Evolutionary conservation across 1,140 invertebrate genomes (phyloP).

Genomic region (Papilio aristodemus): DNA sequence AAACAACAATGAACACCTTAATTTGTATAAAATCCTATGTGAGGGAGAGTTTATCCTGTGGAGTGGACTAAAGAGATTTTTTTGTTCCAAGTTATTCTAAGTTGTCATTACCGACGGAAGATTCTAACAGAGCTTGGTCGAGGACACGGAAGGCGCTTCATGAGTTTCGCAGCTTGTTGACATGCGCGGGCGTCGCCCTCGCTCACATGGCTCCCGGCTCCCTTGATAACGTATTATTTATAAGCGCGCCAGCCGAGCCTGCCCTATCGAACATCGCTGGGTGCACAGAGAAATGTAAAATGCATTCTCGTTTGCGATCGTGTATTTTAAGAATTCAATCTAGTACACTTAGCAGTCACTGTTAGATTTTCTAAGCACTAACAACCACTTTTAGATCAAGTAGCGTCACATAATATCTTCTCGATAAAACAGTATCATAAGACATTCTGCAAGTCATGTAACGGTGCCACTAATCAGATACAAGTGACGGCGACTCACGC

Average conservation of each 20-base stretch:
- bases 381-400: background rate
- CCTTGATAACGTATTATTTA: slow-evolving; percentile 12
- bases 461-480: background rate
- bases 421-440: slow-evolving; percentile 3
- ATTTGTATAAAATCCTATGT: no score
- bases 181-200: background rate
- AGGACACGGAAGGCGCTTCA: background rate
- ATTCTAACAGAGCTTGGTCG: background rate
- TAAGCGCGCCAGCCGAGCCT: background rate
- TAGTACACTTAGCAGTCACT: background rate
- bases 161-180: slow-evolving; percentile 3
- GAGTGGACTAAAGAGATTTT: no score
- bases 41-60: no score
- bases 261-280: background rate
- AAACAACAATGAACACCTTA: no score
- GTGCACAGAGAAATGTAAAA: background rate
- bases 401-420: slow-evolving; percentile 1
- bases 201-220: background rate
- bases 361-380: slow-evolving; percentile 1
- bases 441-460: background rate
- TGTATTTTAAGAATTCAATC: no score
- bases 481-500: background rate
- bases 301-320: no score
- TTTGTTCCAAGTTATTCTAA: no score
- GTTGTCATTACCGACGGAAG: no score